A percentile compares a stretch with the other conserved stretches of the same genome.
Conservation (phyloP, 2,113 vertebrate species). For the Strigops habroptila region DNA sequence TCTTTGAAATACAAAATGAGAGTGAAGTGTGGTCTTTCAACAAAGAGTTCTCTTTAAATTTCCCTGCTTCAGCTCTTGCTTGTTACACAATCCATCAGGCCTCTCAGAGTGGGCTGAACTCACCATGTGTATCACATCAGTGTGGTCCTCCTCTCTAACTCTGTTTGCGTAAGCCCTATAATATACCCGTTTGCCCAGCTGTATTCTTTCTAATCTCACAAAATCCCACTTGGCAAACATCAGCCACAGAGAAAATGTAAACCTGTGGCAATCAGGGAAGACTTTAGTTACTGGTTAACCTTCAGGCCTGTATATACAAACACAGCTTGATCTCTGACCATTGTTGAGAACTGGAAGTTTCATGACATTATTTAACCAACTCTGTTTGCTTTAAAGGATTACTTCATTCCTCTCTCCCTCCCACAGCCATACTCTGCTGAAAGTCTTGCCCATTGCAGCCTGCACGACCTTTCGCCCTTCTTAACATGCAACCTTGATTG, state of each 20-base stretch:
- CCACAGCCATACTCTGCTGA: background rate
- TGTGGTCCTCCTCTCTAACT: background rate
- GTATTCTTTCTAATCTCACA: conserved; percentile 59
- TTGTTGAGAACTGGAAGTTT: conserved; percentile 56
- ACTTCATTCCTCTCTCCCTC: background rate
- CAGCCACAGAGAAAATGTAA: conserved; percentile 55
- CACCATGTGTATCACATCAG: background rate
- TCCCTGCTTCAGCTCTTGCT: background rate
- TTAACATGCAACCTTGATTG: background rate
- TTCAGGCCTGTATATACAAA: conserved; percentile 40
- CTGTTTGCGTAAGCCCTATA: conserved; percentile 15
- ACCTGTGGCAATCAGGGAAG: conserved; percentile 36
- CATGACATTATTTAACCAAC: conserved; percentile 46
- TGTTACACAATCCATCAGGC: background rate
- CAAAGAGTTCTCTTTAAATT: background rate
- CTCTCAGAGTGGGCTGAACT: background rate
- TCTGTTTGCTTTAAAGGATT: conserved; percentile 55
- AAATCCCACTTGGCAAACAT: conserved; percentile 60
- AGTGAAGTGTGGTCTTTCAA: background rate
- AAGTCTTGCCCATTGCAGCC: background rate
- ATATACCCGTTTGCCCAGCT: conserved; percentile 39
- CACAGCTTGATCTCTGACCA: conserved; percentile 45
- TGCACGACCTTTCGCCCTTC: background rate
- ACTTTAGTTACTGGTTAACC: conserved; percentile 57
- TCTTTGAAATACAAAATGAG: background rate